phyloP scores from a whole-genome alignment of 2,888 invertebrate genomes.

The Limnephilus marmoratus region DNA sequence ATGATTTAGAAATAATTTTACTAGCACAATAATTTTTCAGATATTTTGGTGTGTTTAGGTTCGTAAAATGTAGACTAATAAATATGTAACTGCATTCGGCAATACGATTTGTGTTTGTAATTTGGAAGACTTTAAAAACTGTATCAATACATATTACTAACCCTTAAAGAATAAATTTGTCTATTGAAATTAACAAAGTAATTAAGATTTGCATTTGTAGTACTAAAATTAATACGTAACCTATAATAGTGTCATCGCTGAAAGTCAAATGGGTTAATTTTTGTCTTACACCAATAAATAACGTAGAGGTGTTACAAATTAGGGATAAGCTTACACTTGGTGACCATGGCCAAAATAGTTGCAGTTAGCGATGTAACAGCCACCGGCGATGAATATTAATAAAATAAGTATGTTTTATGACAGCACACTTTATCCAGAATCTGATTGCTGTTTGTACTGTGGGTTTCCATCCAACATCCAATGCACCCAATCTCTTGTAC shows the following conservation, averaged over 20 bases:
- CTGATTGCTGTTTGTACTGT: neutral
- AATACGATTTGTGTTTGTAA: conserved; percentile 6
- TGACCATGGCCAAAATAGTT: neutral
- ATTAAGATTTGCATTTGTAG: conserved; percentile 23
- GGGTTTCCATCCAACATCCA: neutral
- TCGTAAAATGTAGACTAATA: neutral
- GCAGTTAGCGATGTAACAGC: neutral
- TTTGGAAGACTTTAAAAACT: neutral
- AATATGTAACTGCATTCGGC: neutral
- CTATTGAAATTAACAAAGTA: neutral
- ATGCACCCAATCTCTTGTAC: neutral
- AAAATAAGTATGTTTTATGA: neutral
- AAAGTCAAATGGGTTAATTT: neutral
- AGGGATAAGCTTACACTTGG: neutral
- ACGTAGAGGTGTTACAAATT: neutral
- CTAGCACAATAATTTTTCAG: neutral
- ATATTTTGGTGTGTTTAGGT: neutral
- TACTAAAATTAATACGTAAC: neutral
- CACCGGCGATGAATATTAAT: neutral
- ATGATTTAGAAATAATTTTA: neutral
- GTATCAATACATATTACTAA: conserved; percentile 9
- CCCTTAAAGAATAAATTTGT: neutral
- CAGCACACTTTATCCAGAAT: neutral
- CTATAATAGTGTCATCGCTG: neutral
- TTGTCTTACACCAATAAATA: neutral